A percentile compares a stretch with the other conserved stretches of the same genome.
These are phyloP conservation scores for Tigriopus japonicus DNA, from an alignment of 1,140 invertebrate genomes.

Conservation along the genomic window DNA sequence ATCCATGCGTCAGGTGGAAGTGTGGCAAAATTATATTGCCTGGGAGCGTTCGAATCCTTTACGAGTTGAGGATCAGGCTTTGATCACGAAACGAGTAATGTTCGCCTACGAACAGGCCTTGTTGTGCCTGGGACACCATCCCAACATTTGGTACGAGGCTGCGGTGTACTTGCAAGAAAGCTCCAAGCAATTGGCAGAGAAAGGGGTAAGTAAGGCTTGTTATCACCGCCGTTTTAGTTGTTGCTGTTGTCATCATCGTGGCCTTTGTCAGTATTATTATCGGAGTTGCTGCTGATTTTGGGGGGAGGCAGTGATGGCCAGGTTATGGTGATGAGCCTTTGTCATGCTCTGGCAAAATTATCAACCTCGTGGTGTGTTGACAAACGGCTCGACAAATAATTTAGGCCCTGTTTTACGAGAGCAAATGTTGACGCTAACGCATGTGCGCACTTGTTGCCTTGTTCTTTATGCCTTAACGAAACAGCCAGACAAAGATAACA, in stretches of 20 bases:
- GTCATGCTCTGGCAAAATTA: too few species aligned
- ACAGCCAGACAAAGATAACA: too few species aligned
- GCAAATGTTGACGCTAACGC: too few species aligned
- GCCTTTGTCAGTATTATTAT: too few species aligned
- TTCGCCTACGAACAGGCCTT: constrained; percentile 97
- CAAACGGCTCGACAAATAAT: too few species aligned
- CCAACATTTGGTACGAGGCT: constrained; percentile 97
- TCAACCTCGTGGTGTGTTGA: too few species aligned
- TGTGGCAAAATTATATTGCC: constrained; percentile 98
- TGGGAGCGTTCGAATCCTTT: constrained; percentile 96
- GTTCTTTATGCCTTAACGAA: background rate
- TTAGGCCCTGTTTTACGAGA: too few species aligned
- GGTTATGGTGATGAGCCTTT: too few species aligned
- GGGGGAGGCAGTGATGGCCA: too few species aligned
- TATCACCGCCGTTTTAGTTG: background rate
- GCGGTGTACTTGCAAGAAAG: constrained; percentile 87
- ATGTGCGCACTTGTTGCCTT: too few species aligned
- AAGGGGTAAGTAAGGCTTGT: constrained; percentile 55
- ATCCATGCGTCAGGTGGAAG: constrained; percentile 47
- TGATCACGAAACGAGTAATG: constrained; percentile 83
- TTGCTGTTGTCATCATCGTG: background rate
- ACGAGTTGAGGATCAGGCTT: constrained; percentile 76
- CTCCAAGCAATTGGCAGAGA: constrained; percentile 74
- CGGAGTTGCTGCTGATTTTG: too few species aligned
- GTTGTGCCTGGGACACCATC: constrained; percentile 86